Percentiles rank a stretch among this genome's conserved stretches.
Conservation (phyloP, 2,797 vertebrate species). For the Pseudochirops corinnae region DNA sequence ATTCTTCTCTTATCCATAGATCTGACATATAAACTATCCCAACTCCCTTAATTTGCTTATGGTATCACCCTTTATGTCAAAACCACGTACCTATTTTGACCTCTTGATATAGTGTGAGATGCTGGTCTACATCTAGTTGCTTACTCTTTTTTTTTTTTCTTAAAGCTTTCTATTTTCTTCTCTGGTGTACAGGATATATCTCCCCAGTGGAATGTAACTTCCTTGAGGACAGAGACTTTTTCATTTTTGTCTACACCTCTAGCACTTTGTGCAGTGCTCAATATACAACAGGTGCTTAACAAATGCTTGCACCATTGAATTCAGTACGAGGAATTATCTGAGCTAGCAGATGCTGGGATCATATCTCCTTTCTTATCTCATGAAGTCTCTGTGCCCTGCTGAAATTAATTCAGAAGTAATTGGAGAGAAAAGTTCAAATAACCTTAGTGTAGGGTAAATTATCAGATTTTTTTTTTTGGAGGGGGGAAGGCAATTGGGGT, state of each 20-base stretch:
- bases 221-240: background rate
- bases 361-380: background rate
- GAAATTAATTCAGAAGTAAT: background rate
- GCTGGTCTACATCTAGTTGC: background rate
- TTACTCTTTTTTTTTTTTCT: background rate
- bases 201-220: background rate
- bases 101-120: background rate
- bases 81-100: too few species aligned
- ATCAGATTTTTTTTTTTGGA: background rate
- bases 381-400: background rate
- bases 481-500: too few species aligned
- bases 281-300: background rate
- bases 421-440: background rate
- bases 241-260: background rate
- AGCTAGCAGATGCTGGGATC: background rate
- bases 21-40: too few species aligned
- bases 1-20: background rate
- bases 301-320: background rate
- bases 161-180: background rate
- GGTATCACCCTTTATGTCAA: too few species aligned
- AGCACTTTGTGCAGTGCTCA: background rate
- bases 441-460: background rate
- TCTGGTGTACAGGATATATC: background rate
- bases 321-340: background rate
- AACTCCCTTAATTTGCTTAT: too few species aligned